Base-by-base conservation (phyloP, 2,888 invertebrate genomes). In the Lacanobia oleracea region DNA sequence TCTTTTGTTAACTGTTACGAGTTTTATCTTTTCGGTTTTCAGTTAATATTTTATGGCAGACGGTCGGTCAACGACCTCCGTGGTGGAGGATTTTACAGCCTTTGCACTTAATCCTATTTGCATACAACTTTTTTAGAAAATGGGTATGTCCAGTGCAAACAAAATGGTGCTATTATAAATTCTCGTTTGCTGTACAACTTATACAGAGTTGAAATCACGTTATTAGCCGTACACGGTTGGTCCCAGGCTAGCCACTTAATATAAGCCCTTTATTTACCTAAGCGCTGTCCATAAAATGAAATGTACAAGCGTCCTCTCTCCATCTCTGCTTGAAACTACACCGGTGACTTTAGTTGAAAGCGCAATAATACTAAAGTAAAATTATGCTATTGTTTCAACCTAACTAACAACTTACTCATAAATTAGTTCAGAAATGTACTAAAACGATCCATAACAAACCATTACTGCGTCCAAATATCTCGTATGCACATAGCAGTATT, bases 1-100 rank as follows among this genome's bases (percentile, higher is more conserved):
- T 67, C 73, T 80, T 81, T 72, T 80, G 69, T 69, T 63, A 57
- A 82, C 66, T 81, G 64, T 76, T 63, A 64, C 75, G 48, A 53
- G 37, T 67, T 74, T 67, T 74, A 74, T 60, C 59, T 59, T 60
- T 77, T 64, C 48, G 2, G 12, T 67, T 64, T 60, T 51, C 53
- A 54, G 53, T 50, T 54, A 40, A 67, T 56, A 72, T 56, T 66
- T 66, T 57, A 62, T 57, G 12, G 21, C 59, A 43, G 51, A 48
- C 51, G 60, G 54, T 54, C 51, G 64, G 54, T 54, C 53, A 67
- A n/a, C 54, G 27, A 54, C 37, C 67, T 40, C 18, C 10, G 16
- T 33, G 40, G 12, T 45, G 21, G 45, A 57, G n/a, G 43, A 57
- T 66, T 72, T 45, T 45, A 40, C 33, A 18, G 57, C 18, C 37